Evolutionary conservation across 2,888 invertebrate species (phyloP), one percentile per base, ranked within the genome.

Genomic region (Tenthredo livida): DNA sequence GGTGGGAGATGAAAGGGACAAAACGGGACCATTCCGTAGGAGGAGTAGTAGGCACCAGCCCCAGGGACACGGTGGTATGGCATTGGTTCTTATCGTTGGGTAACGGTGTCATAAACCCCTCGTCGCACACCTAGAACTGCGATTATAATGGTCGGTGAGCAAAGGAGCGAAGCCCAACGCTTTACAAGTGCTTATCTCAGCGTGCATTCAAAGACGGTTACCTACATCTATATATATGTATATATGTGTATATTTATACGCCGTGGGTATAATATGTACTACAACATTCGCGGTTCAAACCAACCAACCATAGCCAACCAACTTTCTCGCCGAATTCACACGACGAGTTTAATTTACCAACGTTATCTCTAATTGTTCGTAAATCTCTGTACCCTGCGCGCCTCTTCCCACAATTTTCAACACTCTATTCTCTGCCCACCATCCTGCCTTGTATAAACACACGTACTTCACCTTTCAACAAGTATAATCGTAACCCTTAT

Each of bases 341-440:
- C 73, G 15, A 15, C 33, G 73, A 25, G 73, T 43, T 73, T 73
- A 73, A 73, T 73, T 73, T 15, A 73, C 43, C 40, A 43, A 43
- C 73, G 73, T 77, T 77, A 77, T 77, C 77, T 77, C 77, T 33
- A 54, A 77, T 77, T 50, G 77, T 77, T 77, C 77, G 50, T 50
- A 54, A 77, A 77, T 77, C 77, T 77, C 50, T n/a, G n/a, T n/a
- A 33, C 33, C 50, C 29, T 50, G 29, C 2, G 29, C 40, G 29
- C 40, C 54, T n/a, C n/a, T n/a, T 54, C 10, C 40, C 0, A n/a
- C 40, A 40, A 6, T 72, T 54, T 77, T 54, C 33, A 77, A 77
- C 77, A 50, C 33, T 77, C 77, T 21, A 29, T 77, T 54, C 33
- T 77, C 25, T 33, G 33, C 77, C 21, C 33, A 33, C 33, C 54